Conservation (phyloP, 2,888 invertebrate species). For the Merodon equestris region DNA sequence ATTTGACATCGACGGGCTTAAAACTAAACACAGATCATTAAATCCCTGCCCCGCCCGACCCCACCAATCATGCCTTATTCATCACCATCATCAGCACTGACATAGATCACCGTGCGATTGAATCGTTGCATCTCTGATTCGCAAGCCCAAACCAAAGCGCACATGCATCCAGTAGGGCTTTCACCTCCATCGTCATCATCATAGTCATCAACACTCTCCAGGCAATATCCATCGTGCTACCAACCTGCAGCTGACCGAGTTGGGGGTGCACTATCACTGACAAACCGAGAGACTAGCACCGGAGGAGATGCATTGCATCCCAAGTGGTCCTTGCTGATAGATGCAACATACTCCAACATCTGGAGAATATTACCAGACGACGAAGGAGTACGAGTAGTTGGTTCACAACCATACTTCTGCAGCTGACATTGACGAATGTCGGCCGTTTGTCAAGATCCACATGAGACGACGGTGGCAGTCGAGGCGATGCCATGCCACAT, state of each 20-base stretch:
- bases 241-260: constrained; percentile 42
- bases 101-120: constrained; percentile 55
- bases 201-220: constrained; percentile 37
- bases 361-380: constrained; percentile 59
- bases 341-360: constrained; percentile 56
- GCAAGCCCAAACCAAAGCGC: constrained; percentile 21
- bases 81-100: constrained; percentile 48
- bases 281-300: constrained; percentile 12
- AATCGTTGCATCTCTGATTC: constrained; percentile 41
- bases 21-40: constrained; percentile 52
- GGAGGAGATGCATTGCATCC: constrained; percentile 15
- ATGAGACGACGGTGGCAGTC: constrained; percentile 21
- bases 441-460: constrained; percentile 64
- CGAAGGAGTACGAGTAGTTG: constrained; percentile 42
- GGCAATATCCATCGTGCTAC: constrained; percentile 22
- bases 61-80: constrained; percentile 35
- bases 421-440: constrained; percentile 62
- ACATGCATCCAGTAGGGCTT: constrained; percentile 25
- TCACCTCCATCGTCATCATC: constrained; percentile 34
- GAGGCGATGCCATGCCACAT: constrained; percentile 7
- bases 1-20: constrained; percentile 62
- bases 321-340: constrained; percentile 51
- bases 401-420: constrained; percentile 18
- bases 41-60: constrained; percentile 6
- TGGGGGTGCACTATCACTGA: constrained; percentile 19